These are phyloP conservation scores for Leptocoma aspasia DNA, from an alignment of 2,113 vertebrate genomes.

Conservation along the genomic window DNA sequence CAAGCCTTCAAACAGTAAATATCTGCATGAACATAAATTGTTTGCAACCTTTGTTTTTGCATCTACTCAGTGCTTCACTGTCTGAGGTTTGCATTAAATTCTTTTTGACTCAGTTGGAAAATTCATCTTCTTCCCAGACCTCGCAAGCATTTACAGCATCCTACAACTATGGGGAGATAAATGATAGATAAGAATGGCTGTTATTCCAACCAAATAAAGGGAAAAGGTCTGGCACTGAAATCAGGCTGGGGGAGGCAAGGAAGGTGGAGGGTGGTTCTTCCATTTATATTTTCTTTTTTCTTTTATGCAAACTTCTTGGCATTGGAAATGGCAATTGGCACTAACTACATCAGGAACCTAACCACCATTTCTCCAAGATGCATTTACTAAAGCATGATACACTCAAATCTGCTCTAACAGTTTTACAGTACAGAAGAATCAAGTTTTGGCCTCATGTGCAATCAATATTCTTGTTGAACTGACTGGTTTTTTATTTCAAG, in stretches of 20 bases:
- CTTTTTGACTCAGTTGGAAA: background rate
- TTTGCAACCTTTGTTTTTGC: background rate
- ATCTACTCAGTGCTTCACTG: background rate
- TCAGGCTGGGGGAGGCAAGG: accelerated
- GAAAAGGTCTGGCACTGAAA: background rate
- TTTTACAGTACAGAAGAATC: background rate
- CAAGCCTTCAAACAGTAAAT: background rate
- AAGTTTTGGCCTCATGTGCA: background rate
- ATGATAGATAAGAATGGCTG: background rate
- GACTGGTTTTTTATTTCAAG: background rate
- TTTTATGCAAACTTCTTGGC: background rate
- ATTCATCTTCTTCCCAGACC: background rate
- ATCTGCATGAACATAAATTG: background rate
- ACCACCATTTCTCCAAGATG: background rate
- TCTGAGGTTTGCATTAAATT: background rate
- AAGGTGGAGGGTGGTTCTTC: background rate
- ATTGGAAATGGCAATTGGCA: background rate
- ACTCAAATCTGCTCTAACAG: background rate
- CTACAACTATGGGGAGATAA: background rate
- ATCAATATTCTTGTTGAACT: background rate
- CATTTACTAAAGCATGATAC: background rate
- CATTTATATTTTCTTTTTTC: background rate
- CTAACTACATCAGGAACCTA: background rate
- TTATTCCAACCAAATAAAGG: background rate
- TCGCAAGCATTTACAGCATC: background rate